Conservation (phyloP, 2,113 vertebrate species). For the Eretmochelys imbricata region DNA sequence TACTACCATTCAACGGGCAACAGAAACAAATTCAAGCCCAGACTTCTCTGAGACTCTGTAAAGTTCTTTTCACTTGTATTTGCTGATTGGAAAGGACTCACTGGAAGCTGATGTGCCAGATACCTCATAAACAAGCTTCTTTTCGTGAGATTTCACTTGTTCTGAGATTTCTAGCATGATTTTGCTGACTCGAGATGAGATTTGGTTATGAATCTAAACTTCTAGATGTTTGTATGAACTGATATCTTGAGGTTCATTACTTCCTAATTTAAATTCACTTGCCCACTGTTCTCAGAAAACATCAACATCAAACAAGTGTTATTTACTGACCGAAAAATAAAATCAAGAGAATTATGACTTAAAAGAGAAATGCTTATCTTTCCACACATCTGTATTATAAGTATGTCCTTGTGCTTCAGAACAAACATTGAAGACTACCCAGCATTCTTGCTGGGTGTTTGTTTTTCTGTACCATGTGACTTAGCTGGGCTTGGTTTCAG, state of each 20-base stretch:
- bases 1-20: not conserved
- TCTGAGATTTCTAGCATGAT: conserved; percentile 24
- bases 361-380: conserved; percentile 2
- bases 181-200: conserved; percentile 28
- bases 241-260: not conserved
- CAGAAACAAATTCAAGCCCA: not conserved
- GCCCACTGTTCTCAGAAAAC: not conserved
- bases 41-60: not conserved
- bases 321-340: conserved; percentile 20
- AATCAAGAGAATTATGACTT: not conserved
- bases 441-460: not conserved
- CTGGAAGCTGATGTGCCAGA: not conserved
- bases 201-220: conserved; percentile 13
- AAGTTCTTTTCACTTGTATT: not conserved
- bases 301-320: not conserved
- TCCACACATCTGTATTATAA: not conserved
- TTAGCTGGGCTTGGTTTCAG: not conserved
- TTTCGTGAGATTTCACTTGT: conserved; percentile 27
- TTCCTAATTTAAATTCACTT: conserved; percentile 23
- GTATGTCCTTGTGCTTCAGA: not conserved
- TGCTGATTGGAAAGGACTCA: not conserved
- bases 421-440: not conserved
- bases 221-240: conserved; percentile 16
- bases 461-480: not conserved
- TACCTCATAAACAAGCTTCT: not conserved